phyloP scores from a whole-genome alignment of 2,888 invertebrate species.

The Eupithecia insigniata region DNA sequence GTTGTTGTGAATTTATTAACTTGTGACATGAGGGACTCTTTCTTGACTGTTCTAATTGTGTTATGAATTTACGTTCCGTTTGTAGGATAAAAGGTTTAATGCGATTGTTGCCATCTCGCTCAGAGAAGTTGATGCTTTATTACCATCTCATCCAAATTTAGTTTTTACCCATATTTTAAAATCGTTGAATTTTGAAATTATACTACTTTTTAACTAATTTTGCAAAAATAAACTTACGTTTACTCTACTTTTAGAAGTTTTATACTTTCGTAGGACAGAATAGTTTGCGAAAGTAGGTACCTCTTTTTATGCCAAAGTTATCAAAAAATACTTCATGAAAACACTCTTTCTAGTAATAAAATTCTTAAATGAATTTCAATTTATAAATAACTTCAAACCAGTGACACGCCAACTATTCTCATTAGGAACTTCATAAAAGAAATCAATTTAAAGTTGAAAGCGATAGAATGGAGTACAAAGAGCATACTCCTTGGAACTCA shows the following conservation, averaged over 20 bases:
- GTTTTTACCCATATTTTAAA: not conserved
- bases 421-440: constrained; percentile 37
- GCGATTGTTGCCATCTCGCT: not conserved
- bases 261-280: not conserved
- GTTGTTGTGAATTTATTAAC: constrained; percentile 64
- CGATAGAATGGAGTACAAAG: constrained; percentile 32
- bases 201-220: not conserved
- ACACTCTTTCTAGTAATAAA: not conserved
- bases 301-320: not conserved
- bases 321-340: not conserved
- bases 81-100: constrained; percentile 8
- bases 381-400: constrained; percentile 22
- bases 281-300: not conserved
- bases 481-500: constrained; percentile 7
- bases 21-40: constrained; percentile 44
- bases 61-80: constrained; percentile 36
- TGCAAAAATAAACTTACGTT: not conserved
- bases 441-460: constrained; percentile 34
- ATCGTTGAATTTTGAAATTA: not conserved
- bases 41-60: constrained; percentile 44
- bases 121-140: not conserved
- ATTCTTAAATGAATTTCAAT: constrained; percentile 9
- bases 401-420: constrained; percentile 26
- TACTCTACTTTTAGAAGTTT: not conserved
- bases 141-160: not conserved